Percentiles rank a stretch among this genome's conserved stretches.
phyloP scores from a whole-genome alignment of 1,140 invertebrate genomes.

The Kradibia gibbosae region DNA sequence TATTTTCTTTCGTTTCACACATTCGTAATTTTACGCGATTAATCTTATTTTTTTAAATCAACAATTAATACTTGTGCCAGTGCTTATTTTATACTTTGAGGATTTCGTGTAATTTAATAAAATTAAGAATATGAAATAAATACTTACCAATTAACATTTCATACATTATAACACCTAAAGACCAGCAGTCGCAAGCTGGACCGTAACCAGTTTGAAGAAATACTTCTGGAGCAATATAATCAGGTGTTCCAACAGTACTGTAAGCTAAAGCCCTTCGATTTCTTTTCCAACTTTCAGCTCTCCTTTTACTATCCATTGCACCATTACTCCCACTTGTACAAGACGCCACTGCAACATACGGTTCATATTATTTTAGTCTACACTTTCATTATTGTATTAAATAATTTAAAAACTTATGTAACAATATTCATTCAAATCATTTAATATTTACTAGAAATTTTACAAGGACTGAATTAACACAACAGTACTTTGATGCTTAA shows the following conservation, averaged over 20 bases:
- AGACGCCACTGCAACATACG: slow-evolving; percentile 63
- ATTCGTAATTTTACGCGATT: no score
- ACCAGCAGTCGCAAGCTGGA: slow-evolving; percentile 99
- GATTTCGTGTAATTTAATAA: no score
- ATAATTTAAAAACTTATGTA: background rate
- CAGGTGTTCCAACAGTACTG: slow-evolving; percentile 98
- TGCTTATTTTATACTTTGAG: no score
- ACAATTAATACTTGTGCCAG: no score
- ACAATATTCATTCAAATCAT: no score
- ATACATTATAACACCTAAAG: slow-evolving; percentile 99
- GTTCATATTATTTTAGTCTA: no score
- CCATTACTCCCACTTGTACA: slow-evolving; percentile 72
- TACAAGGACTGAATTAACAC: no score
- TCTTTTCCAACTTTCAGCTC: slow-evolving; percentile 98
- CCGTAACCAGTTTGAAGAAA: slow-evolving; percentile 98
- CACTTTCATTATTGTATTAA: no score
- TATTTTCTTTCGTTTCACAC: no score
- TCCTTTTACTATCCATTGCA: slow-evolving; percentile 95
- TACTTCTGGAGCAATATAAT: slow-evolving; percentile 99
- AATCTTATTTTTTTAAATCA: no score
- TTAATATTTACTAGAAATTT: no score
- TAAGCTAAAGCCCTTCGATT: slow-evolving; percentile 94
- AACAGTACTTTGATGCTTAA: no score
- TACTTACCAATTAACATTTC: slow-evolving; percentile 94
- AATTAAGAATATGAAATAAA: background rate